These are phyloP conservation scores for Microcaecilia unicolor DNA, from an alignment of 2,797 vertebrate species.

Conservation along the genomic window DNA sequence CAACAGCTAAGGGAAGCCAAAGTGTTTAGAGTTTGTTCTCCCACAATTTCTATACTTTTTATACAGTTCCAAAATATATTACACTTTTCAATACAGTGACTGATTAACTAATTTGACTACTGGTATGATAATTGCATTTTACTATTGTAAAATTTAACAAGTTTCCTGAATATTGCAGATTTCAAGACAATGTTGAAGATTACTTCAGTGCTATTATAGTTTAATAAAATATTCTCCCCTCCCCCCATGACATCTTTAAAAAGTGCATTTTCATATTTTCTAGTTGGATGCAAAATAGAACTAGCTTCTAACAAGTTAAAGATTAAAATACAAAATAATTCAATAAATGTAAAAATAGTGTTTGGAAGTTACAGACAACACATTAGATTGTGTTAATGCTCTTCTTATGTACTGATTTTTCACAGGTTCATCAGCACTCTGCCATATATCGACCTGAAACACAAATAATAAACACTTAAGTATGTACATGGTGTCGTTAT, in stretches of 20 bases:
- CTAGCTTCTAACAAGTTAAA: constrained; percentile 20
- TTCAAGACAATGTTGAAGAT: constrained; percentile 76
- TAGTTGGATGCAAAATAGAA: constrained; percentile 41
- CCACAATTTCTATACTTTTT: constrained; percentile 48
- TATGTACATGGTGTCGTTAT: too few species aligned
- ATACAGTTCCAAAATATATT: constrained; percentile 57
- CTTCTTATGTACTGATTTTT: too few species aligned
- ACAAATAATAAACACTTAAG: constrained; percentile 20
- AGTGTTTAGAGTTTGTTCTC: constrained; percentile 67
- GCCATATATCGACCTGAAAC: constrained; percentile 92
- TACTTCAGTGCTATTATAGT: constrained; percentile 81
- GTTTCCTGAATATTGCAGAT: constrained; percentile 45
- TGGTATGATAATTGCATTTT: constrained; percentile 53
- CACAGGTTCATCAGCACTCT: constrained; percentile 71
- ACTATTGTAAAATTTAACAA: constrained; percentile 43
- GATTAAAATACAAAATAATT: constrained; percentile 32
- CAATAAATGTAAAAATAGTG: constrained; percentile 50
- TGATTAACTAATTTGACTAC: constrained; percentile 58
- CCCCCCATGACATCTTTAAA: constrained; percentile 50
- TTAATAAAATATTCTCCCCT: constrained; percentile 63
- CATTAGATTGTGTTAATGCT: too few species aligned
- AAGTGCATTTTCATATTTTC: constrained; percentile 58
- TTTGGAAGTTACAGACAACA: constrained; percentile 47
- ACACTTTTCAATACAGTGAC: constrained; percentile 36
- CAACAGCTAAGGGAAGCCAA: too few species aligned